Conservation (phyloP, 2,797 vertebrate genomes). For the Sciaenops ocellatus region DNA sequence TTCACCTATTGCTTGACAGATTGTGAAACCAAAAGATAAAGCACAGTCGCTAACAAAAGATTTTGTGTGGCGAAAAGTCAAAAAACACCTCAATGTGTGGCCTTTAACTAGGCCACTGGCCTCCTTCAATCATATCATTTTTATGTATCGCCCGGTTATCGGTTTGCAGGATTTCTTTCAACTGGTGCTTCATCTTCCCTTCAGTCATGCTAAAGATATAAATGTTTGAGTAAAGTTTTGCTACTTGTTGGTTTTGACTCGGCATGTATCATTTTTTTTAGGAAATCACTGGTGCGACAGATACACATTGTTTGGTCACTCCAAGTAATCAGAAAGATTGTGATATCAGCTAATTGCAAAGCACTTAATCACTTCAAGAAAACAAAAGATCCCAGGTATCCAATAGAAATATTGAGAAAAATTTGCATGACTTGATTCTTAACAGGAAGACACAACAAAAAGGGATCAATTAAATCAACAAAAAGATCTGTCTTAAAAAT, state of each 20-base stretch:
- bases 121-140: conserved; percentile 38
- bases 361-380: not conserved
- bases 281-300: not conserved
- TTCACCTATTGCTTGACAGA: conserved; percentile 28
- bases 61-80: conserved; percentile 28
- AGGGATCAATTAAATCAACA: not conserved
- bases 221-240: not conserved
- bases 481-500: not conserved
- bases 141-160: not conserved
- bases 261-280: not conserved
- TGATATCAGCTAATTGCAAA: not conserved
- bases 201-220: not conserved
- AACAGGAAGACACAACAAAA: not conserved
- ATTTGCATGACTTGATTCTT: not conserved
- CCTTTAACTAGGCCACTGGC: not conserved
- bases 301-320: not conserved
- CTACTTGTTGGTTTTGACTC: not conserved
- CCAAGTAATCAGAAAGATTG: not conserved
- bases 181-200: conserved; percentile 2
- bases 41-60: conserved; percentile 66
- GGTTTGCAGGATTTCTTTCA: not conserved
- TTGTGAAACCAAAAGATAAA: conserved; percentile 76
- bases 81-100: conserved; percentile 21
- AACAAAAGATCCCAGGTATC: not conserved
- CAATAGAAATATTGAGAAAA: not conserved